Evolutionary conservation across 2,797 vertebrate species (phyloP).

Genomic region (Petrocephalus schoutedeni): DNA sequence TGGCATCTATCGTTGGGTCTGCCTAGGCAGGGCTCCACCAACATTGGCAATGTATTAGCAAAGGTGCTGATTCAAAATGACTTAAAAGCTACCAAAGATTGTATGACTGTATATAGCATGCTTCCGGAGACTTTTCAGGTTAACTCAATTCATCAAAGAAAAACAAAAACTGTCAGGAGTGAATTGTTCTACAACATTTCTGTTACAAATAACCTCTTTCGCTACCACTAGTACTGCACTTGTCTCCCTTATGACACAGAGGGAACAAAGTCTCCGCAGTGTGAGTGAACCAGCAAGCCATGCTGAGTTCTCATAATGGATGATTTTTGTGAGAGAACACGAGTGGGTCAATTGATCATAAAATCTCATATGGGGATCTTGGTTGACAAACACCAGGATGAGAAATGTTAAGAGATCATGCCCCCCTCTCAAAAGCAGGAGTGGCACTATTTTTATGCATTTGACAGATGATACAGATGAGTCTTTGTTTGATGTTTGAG

Average conservation of each 20-base stretch:
- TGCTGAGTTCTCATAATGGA: background rate
- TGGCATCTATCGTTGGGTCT: background rate
- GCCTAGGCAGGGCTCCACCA: background rate
- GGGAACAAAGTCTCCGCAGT: background rate
- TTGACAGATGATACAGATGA: background rate
- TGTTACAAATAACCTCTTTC: background rate
- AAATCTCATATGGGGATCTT: background rate
- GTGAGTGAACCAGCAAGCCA: background rate
- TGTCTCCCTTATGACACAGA: background rate
- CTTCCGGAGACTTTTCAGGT: background rate
- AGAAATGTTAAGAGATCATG: background rate
- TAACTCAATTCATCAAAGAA: background rate
- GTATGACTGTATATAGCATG: background rate
- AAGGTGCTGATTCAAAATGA: background rate
- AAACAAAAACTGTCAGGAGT: background rate
- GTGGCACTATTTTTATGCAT: background rate
- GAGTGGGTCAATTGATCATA: background rate
- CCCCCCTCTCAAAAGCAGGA: background rate
- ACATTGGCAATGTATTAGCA: background rate
- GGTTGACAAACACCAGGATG: background rate
- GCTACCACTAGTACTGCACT: background rate
- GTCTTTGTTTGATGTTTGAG: background rate
- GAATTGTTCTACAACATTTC: background rate
- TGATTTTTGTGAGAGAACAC: background rate
- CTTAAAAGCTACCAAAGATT: background rate